Evolutionary conservation across 53 echinoderm and acorn worm genomes (phyloP).

Genomic region (Patiria pectinifera): DNA sequence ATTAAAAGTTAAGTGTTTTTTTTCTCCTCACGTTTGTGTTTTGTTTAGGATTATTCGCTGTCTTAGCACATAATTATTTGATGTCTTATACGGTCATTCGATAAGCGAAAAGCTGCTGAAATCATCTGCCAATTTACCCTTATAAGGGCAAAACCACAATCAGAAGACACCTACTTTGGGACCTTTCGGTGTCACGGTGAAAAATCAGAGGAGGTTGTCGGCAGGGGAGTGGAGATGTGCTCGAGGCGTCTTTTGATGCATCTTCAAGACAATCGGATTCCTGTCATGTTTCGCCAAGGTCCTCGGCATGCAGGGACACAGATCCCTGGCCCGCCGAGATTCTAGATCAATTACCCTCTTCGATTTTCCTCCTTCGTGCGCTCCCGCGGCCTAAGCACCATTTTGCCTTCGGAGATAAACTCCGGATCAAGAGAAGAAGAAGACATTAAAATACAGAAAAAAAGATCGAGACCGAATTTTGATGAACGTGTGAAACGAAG

Average conservation of each 20-base stretch:
- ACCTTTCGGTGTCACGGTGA: neutral
- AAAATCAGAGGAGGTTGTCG: neutral
- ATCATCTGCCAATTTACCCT: neutral
- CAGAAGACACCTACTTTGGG: neutral
- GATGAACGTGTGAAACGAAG: constrained; percentile 47
- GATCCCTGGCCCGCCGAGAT: constrained; percentile 45
- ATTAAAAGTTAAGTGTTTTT: too few species aligned
- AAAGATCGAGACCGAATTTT: constrained; percentile 47
- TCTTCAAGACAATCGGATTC: constrained; percentile 60
- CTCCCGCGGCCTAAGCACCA: constrained; percentile 22
- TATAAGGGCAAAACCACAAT: neutral
- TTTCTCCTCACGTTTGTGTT: too few species aligned
- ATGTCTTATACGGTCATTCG: neutral
- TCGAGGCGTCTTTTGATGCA: constrained; percentile 57
- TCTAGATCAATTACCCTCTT: constrained; percentile 59
- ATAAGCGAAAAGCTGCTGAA: neutral
- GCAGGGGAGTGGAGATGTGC: constrained; percentile 44
- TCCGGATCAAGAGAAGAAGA: constrained; percentile 46
- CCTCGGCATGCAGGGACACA: constrained; percentile 63
- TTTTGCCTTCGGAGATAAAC: constrained; percentile 60
- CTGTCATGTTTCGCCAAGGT: constrained; percentile 57
- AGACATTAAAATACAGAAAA: neutral
- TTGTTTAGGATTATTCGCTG: too few species aligned
- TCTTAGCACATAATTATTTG: too few species aligned
- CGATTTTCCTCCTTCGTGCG: constrained; percentile 37